Conservation (phyloP, 2,113 vertebrate genomes). For the Engraulis encrasicolus region DNA sequence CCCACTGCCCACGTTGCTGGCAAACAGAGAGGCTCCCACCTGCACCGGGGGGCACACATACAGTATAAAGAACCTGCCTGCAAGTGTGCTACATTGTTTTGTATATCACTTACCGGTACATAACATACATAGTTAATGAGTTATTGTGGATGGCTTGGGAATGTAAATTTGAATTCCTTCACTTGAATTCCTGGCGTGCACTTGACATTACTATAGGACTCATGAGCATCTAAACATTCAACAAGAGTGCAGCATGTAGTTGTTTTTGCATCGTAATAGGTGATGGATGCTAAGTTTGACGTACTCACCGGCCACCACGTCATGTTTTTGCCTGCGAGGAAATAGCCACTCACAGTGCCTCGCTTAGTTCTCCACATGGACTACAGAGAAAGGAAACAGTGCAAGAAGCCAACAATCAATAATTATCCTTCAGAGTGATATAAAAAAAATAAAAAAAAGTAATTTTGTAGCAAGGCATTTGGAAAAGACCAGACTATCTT, state of each 20-base stretch:
- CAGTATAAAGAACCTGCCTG: not conserved
- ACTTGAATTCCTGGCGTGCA: too few species aligned
- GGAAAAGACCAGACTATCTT: too few species aligned
- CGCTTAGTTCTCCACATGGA: conserved; percentile 94
- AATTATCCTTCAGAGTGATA: not conserved
- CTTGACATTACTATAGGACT: too few species aligned
- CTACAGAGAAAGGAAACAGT: conserved; percentile 67
- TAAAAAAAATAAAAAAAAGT: not conserved
- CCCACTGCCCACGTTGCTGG: conserved; percentile 96
- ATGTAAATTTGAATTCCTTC: too few species aligned
- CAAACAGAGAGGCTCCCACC: conserved; percentile 94
- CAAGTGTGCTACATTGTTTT: not conserved
- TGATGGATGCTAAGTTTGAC: not conserved
- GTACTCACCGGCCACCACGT: conserved; percentile 95
- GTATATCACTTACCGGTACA: not conserved
- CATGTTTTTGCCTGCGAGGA: conserved; percentile 94
- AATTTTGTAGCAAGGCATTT: not conserved
- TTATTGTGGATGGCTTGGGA: too few species aligned
- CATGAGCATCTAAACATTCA: too few species aligned
- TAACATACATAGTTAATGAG: too few species aligned
- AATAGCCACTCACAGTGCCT: conserved; percentile 93
- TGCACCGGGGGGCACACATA: conserved; percentile 52
- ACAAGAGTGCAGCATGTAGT: too few species aligned
- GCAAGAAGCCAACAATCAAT: not conserved
- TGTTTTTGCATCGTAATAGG: not conserved